Evolutionary conservation across 2,113 vertebrate species (phyloP).

Genomic region (Phocoena phocoena): DNA sequence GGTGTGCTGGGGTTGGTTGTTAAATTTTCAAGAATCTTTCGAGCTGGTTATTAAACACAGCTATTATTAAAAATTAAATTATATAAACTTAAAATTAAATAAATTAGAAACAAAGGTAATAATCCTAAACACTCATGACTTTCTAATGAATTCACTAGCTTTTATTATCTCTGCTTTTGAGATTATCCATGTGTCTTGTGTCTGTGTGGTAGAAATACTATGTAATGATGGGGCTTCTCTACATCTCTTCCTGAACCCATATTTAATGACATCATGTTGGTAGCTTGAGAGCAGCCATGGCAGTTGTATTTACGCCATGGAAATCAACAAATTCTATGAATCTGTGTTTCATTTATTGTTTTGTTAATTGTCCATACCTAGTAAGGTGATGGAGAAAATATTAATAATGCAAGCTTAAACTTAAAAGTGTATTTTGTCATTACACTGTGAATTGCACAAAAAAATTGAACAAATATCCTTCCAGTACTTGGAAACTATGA

Average conservation of each 20-base stretch:
- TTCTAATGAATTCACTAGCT: neutral
- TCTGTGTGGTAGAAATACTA: neutral
- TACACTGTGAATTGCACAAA: neutral
- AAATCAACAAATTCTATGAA: neutral
- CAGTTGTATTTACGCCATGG: neutral
- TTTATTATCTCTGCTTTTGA: neutral
- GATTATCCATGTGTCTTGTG: neutral
- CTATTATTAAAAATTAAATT: neutral
- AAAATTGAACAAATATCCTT: neutral
- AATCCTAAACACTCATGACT: neutral
- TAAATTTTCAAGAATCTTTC: neutral
- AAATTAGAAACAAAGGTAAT: slow-evolving; percentile 19
- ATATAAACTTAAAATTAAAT: neutral
- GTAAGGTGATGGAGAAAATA: neutral
- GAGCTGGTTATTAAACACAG: neutral
- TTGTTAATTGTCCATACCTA: neutral
- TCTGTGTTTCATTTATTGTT: slow-evolving; percentile 14
- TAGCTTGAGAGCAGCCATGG: neutral
- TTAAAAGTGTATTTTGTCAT: neutral
- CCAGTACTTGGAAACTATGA: neutral
- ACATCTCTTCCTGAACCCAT: neutral
- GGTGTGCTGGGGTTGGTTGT: neutral
- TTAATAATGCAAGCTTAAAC: neutral
- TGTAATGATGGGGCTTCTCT: neutral
- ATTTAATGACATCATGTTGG: neutral